Conservation (phyloP, 2,797 vertebrate genomes). For the Pyrocephalus nanus region DNA sequence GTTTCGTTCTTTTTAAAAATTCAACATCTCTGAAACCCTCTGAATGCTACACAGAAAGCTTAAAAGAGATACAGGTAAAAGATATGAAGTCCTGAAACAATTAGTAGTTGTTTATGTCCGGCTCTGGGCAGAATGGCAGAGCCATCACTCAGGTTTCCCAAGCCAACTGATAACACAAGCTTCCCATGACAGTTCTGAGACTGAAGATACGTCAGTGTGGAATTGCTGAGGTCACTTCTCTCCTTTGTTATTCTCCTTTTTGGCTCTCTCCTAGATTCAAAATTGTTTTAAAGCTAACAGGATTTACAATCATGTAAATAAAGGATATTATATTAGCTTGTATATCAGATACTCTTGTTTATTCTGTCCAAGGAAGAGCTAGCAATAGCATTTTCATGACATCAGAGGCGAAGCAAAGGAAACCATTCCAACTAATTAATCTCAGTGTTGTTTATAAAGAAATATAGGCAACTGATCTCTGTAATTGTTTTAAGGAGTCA, state of each 20-base stretch:
- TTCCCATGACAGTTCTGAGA: constrained; percentile 63
- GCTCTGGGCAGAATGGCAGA: constrained; percentile 8
- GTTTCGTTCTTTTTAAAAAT: not conserved
- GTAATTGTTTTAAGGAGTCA: constrained; percentile 71
- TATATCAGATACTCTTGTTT: constrained; percentile 67
- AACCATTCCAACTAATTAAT: constrained; percentile 66
- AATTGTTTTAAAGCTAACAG: constrained; percentile 59
- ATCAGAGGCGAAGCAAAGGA: constrained; percentile 72
- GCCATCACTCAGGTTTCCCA: constrained; percentile 29
- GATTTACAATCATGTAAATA: constrained; percentile 57
- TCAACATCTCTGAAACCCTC: not conserved
- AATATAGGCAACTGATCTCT: constrained; percentile 61
- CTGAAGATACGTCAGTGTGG: constrained; percentile 14
- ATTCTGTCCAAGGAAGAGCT: constrained; percentile 66
- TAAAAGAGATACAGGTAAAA: constrained; percentile 14
- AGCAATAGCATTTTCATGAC: constrained; percentile 68
- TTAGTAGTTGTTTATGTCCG: constrained; percentile 45
- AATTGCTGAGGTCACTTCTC: constrained; percentile 63
- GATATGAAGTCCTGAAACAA: not conserved
- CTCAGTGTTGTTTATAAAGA: constrained; percentile 70
- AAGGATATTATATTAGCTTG: constrained; percentile 57
- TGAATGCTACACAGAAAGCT: not conserved
- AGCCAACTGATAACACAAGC: constrained; percentile 62
- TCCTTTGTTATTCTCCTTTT: constrained; percentile 61
- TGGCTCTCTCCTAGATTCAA: constrained; percentile 33